Conservation (phyloP, 53 echinoderm and acorn worm species). For the Echinarachnius parma region DNA sequence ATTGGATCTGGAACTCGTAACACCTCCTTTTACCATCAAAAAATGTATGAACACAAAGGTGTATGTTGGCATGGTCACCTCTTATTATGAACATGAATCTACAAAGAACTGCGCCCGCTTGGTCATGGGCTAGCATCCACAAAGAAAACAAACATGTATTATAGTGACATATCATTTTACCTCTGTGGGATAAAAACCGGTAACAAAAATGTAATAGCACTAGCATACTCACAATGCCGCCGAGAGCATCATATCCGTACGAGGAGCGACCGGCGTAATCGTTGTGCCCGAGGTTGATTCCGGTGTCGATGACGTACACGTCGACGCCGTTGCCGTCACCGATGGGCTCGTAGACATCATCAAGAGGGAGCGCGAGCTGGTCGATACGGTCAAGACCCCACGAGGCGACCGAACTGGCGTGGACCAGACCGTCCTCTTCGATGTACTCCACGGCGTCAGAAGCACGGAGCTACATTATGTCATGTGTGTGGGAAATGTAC, state of each 20-base stretch:
- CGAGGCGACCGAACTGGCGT: slow-evolving; percentile 28
- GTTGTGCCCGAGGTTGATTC: slow-evolving; percentile 46
- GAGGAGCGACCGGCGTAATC: slow-evolving; percentile 56
- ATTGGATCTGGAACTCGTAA: no score
- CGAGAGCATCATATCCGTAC: slow-evolving; percentile 51
- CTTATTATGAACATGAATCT: no score
- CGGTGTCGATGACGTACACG: slow-evolving; percentile 70
- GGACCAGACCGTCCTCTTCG: slow-evolving; percentile 51
- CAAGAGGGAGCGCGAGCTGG: slow-evolving; percentile 39
- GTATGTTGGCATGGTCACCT: no score
- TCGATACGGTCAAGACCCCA: slow-evolving; percentile 65
- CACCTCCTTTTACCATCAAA: no score
- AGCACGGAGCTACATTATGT: slow-evolving; percentile 30
- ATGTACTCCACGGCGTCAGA: slow-evolving; percentile 53
- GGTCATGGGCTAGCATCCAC: no score
- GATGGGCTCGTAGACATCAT: slow-evolving; percentile 39
- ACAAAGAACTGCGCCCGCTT: no score
- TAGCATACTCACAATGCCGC: slow-evolving; percentile 15
- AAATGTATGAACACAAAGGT: no score
- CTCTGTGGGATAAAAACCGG: no score
- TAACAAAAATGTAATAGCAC: no score
- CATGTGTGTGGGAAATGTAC: not conserved
- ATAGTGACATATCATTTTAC: no score
- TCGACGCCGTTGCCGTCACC: slow-evolving; percentile 59
- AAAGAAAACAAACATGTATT: no score